phyloP scores from a whole-genome alignment of 2,888 invertebrate species.

The Aromia moschata region DNA sequence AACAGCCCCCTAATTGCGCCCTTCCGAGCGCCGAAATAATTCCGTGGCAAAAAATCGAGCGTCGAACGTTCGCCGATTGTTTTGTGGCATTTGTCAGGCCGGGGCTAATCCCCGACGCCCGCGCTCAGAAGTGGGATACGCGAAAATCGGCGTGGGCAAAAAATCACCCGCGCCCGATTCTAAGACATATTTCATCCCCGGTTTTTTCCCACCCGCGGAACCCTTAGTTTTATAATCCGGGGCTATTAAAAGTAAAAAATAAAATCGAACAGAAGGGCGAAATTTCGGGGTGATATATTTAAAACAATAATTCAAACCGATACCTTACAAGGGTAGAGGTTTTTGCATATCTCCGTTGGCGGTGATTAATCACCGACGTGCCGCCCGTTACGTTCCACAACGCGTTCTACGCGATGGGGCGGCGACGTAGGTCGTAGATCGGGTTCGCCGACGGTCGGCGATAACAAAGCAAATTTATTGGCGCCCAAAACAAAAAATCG shows the following conservation, averaged over 20 bases:
- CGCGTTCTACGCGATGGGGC: background rate
- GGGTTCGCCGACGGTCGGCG: constrained; percentile 33
- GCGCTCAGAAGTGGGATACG: constrained; percentile 20
- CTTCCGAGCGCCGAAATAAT: background rate
- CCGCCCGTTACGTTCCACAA: background rate
- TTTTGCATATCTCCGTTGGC: constrained; percentile 43
- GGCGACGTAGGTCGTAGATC: constrained; percentile 18
- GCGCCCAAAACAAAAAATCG: constrained; percentile 54
- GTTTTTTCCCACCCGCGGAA: constrained; percentile 33
- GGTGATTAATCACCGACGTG: constrained; percentile 27
- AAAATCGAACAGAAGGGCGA: constrained; percentile 43
- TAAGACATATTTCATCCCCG: constrained; percentile 37
- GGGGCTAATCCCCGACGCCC: constrained; percentile 10
- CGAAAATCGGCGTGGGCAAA: constrained; percentile 24
- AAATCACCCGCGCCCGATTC: constrained; percentile 23
- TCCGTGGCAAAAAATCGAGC: background rate
- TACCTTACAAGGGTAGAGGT: constrained; percentile 49
- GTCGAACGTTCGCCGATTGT: constrained; percentile 19
- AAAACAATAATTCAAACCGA: constrained; percentile 55
- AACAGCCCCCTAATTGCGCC: background rate
- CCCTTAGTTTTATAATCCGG: constrained; percentile 41
- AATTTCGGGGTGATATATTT: constrained; percentile 50
- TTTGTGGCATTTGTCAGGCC: constrained; percentile 24
- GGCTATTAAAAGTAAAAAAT: constrained; percentile 45
- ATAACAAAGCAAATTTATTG: constrained; percentile 55